Conservation (phyloP, 2,113 vertebrate species). For the Hippopotamus amphibius region DNA sequence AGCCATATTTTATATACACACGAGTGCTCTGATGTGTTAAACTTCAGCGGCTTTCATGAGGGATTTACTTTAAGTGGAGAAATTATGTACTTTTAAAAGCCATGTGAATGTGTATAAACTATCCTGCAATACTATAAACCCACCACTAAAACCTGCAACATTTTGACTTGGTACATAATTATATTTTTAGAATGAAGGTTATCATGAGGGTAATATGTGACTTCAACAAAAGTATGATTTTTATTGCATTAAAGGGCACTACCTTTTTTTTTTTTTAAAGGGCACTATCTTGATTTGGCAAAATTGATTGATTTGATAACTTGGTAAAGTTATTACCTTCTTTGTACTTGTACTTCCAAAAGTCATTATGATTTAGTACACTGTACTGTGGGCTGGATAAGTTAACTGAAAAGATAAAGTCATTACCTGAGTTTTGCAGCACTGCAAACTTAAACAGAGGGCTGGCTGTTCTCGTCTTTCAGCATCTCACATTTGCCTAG, state of each 20-base stretch:
- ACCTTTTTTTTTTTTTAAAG: background rate
- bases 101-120: constrained; percentile 58
- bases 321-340: background rate
- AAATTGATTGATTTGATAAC: background rate
- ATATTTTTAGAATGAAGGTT: constrained; percentile 64
- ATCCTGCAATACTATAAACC: background rate
- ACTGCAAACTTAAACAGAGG: background rate
- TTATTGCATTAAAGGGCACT: background rate
- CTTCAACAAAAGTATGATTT: background rate
- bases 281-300: background rate
- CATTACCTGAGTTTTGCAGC: background rate
- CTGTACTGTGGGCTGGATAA: background rate
- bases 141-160: constrained; percentile 48
- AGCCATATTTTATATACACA: constrained; percentile 64
- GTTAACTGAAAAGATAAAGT: background rate
- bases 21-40: background rate
- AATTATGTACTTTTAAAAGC: constrained; percentile 72
- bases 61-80: constrained; percentile 66
- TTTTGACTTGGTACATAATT: constrained; percentile 48
- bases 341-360: background rate
- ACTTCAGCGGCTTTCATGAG: constrained; percentile 47
- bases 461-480: background rate
- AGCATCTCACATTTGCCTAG: constrained; percentile 18
- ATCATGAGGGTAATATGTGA: background rate
- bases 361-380: background rate